phyloP scores from a whole-genome alignment of 2,797 vertebrate species.

The Sebastes trivittatus region DNA sequence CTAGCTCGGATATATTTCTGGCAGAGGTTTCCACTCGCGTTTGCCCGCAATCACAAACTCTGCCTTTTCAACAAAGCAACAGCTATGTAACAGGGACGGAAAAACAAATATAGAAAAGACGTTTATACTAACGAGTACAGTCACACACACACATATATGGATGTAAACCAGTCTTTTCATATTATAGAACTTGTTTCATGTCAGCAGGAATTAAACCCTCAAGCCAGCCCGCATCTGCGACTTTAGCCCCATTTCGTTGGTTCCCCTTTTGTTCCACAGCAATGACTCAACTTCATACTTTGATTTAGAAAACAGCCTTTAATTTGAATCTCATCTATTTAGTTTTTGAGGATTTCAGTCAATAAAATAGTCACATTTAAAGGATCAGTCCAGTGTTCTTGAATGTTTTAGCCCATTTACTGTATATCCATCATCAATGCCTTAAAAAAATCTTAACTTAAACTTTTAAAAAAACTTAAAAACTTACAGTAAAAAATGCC shows the following conservation, averaged over 20 bases:
- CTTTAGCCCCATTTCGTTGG: not conserved
- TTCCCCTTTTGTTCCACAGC: not conserved
- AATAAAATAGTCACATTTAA: not conserved
- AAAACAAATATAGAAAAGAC: not conserved
- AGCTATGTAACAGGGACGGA: rapidly evolving
- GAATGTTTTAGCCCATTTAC: not conserved
- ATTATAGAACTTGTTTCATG: not conserved
- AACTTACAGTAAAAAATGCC: no score
- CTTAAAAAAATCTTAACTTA: no score
- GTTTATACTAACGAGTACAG: not conserved
- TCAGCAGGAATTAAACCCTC: not conserved
- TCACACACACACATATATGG: not conserved
- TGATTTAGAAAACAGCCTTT: not conserved
- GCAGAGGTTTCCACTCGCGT: not conserved
- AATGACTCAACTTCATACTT: not conserved
- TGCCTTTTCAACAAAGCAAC: not conserved
- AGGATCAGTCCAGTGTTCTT: not conserved
- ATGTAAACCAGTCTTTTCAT: not conserved
- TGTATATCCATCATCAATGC: not conserved
- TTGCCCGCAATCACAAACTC: not conserved
- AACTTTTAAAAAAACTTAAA: no score
- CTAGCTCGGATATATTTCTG: not conserved
- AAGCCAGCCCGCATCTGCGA: rapidly evolving
- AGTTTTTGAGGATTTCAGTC: not conserved
- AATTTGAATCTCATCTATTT: not conserved